Evolutionary conservation across 2,888 invertebrate species (phyloP).

Genomic region (Lottia scabra): DNA sequence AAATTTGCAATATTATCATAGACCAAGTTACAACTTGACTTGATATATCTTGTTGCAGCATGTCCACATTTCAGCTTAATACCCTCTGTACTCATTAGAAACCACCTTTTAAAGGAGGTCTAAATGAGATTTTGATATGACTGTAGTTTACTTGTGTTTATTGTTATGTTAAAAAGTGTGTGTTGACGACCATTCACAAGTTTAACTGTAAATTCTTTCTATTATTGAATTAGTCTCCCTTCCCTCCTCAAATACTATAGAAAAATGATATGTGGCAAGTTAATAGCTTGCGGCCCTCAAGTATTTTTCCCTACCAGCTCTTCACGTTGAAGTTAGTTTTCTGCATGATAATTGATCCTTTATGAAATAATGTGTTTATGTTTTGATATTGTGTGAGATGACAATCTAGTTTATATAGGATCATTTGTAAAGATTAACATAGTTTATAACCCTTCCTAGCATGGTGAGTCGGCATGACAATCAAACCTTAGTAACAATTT

Average conservation of each 20-base stretch:
- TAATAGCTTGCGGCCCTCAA: too few relatives aligned
- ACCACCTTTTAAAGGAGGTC: background rate
- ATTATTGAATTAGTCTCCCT: conserved; percentile 3
- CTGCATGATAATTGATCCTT: too few relatives aligned
- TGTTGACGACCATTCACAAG: background rate
- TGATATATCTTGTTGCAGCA: conserved; percentile 2
- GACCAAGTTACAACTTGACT: conserved; percentile 1
- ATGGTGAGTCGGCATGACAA: background rate
- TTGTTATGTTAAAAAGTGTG: conserved; percentile 2
- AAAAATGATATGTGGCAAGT: too few relatives aligned
- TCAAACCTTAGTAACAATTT: too few relatives aligned
- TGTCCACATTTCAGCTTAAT: conserved; percentile 6
- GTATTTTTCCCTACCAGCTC: too few relatives aligned
- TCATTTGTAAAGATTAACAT: background rate
- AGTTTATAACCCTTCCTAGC: background rate
- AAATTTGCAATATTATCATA: background rate
- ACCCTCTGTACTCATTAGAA: conserved; percentile 10
- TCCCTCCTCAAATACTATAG: background rate
- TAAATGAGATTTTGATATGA: background rate
- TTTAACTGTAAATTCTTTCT: conserved; percentile 13
- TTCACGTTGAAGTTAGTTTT: too few relatives aligned
- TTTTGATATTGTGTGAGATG: too few relatives aligned
- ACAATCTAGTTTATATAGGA: too few relatives aligned
- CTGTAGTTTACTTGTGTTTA: background rate
- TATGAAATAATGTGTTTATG: too few relatives aligned